A percentile compares a stretch with the other conserved stretches of the same genome.
These are phyloP conservation scores for Hydrolagus colliei DNA, from an alignment of 2,797 vertebrate species.

Conservation along the genomic window DNA sequence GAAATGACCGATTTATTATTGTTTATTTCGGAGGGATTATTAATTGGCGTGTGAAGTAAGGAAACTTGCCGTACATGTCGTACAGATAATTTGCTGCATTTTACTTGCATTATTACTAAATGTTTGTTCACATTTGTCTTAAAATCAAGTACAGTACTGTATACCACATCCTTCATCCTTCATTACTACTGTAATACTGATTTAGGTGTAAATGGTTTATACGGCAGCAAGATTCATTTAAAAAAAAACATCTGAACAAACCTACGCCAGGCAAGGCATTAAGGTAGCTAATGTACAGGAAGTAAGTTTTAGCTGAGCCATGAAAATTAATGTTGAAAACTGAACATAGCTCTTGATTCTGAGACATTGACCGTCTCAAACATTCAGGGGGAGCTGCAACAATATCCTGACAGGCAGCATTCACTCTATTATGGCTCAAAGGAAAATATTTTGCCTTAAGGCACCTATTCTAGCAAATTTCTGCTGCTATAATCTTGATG, in stretches of 20 bases:
- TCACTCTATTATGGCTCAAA: background rate
- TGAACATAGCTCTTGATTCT: background rate
- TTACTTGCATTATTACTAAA: conserved; percentile 3
- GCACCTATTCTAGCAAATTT: background rate
- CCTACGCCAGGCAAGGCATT: background rate
- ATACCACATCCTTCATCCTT: conserved; percentile 5
- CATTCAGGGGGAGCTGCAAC: background rate
- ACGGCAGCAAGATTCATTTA: background rate
- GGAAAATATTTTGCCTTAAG: background rate
- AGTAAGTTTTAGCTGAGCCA: conserved; percentile 15
- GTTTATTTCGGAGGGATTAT: too few relatives aligned
- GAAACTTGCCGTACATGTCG: too few relatives aligned
- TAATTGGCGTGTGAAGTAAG: too few relatives aligned
- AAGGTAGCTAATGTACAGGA: background rate
- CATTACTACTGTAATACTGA: conserved; percentile 10
- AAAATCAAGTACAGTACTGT: background rate
- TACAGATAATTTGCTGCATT: background rate
- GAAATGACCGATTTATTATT: too few relatives aligned
- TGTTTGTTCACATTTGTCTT: conserved; percentile 6
- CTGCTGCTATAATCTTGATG: background rate
- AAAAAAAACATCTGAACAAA: background rate
- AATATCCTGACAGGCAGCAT: background rate
- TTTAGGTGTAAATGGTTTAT: conserved; percentile 22
- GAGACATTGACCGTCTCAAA: background rate
- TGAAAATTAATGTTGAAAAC: background rate